Base-by-base conservation (phyloP, 2,888 invertebrate genomes). In the Nomada hirtipes region DNA sequence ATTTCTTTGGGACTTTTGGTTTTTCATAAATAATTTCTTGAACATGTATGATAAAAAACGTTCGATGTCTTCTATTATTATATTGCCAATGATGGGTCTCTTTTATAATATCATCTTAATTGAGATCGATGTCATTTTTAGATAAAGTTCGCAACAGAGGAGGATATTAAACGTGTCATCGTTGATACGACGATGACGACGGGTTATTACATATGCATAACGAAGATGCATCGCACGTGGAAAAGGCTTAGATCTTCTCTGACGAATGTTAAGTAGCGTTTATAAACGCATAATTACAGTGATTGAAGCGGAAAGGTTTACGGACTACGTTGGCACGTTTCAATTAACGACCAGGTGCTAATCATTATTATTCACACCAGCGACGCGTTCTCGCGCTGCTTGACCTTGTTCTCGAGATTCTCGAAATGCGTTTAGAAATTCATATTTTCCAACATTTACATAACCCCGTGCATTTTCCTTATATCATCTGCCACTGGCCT, bases 341-440 rank as follows among this genome's bases (percentile, higher is more conserved):
- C 80, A 87, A 86, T 86, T 86, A 86, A 86, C 82, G 61, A 50
- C 65, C 76, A 84, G 77, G 72, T 80, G 84, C 82, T 80, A 77
- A 86, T 82, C 73, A 84, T 84, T 82, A 79, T 80, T 82, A 84
- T 83, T 85, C 69, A 67, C 59, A 76, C 59, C 44, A 63, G 50
- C 57, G 13, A 29, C 20, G 11, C 13, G 20, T 60, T 50, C 47
- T 47, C 10, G 4, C 4, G 20, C 15, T n/a, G 15, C 20, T 36
- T 7, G 15, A 2, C 50, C 70, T 36, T 18, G 60, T 52, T 52
- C 23, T 13, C 18, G 50, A 71, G 4, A 60, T 52, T 20, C 50
- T 60, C n/a, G 36, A 23, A 23, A 10, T 4, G 4, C 20, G n/a
- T 23, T 44, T 42, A 23, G 20, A 42, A 36, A 20, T 60, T 60